Conservation (phyloP, 1,140 invertebrate species). For the Doryteuthis pealeii region DNA sequence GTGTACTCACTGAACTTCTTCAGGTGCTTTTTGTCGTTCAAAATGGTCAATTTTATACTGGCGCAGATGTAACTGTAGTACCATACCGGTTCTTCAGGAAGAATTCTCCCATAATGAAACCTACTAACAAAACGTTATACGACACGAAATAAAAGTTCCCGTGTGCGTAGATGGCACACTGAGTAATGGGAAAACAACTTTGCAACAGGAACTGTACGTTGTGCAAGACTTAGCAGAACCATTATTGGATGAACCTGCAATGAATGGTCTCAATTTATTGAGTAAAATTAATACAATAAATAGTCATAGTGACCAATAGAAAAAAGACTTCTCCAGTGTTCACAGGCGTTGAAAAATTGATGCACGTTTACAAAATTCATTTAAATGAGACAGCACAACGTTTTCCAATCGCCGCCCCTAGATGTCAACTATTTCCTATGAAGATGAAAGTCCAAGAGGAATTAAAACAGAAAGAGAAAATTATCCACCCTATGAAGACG, state of each 20-base stretch:
- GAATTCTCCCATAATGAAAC: slow-evolving; percentile 5
- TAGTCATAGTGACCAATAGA: neutral
- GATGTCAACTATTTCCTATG: neutral
- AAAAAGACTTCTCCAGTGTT: slow-evolving; percentile 10
- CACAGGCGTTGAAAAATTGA: slow-evolving; percentile 13
- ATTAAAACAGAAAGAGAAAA: too few species aligned
- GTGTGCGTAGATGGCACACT: neutral
- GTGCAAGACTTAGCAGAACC: neutral
- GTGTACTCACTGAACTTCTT: too few species aligned
- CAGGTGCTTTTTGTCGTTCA: too few species aligned
- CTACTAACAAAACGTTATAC: slow-evolving; percentile 1
- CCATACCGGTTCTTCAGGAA: neutral
- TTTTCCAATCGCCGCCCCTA: neutral
- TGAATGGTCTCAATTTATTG: neutral
- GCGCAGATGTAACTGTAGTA: slow-evolving; percentile 6
- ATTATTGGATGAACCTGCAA: neutral
- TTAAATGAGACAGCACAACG: neutral
- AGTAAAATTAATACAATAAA: neutral
- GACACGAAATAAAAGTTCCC: neutral
- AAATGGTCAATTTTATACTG: slow-evolving; percentile 11
- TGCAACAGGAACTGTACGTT: too few species aligned
- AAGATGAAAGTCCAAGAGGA: neutral
- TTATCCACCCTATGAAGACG: too few species aligned
- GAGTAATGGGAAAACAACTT: neutral
- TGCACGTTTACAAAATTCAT: slow-evolving; percentile 12